Conservation (phyloP, 2,797 vertebrate species). For the Oryzias dopingdopingensis region DNA sequence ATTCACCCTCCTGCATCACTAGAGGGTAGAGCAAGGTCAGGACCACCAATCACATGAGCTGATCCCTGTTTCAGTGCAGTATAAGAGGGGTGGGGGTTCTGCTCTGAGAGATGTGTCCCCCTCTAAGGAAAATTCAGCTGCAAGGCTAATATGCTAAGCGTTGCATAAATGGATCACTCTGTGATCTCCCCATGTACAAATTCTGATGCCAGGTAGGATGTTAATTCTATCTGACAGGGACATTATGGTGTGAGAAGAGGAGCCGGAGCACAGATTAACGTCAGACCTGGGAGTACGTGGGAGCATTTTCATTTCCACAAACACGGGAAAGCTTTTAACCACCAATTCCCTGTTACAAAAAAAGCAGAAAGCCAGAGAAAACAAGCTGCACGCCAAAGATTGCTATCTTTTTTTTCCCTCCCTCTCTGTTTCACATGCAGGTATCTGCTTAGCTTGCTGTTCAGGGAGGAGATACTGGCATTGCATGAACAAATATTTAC, state of each 20-base stretch:
- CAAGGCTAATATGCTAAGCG: constrained; percentile 72
- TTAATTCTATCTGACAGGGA: constrained; percentile 69
- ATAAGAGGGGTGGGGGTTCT: background rate
- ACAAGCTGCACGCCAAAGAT: constrained; percentile 32
- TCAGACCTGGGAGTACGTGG: constrained; percentile 33
- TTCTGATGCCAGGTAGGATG: constrained; percentile 53
- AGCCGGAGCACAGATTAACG: constrained; percentile 28
- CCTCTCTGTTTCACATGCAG: constrained; percentile 2
- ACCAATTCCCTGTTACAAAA: constrained; percentile 21
- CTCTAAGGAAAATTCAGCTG: constrained; percentile 69
- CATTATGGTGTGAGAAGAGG: constrained; percentile 54
- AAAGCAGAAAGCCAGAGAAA: constrained; percentile 24
- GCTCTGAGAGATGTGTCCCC: constrained; percentile 35
- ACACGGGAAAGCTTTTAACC: constrained; percentile 60
- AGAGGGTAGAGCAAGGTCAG: constrained; percentile 47
- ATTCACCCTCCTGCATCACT: constrained; percentile 26
- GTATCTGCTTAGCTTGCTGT: constrained; percentile 44
- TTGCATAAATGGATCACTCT: constrained; percentile 69
- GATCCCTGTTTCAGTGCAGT: constrained; percentile 33
- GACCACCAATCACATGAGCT: constrained; percentile 37
- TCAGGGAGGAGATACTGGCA: constrained; percentile 53
- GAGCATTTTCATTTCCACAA: constrained; percentile 25
- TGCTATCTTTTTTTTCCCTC: background rate
- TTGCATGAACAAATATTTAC: constrained; percentile 66
- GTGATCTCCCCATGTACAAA: constrained; percentile 61